Evolutionary conservation across 2,113 vertebrate species (phyloP), one percentile per base, ranked within the genome.

Genomic region (Boulengeromyrus knoepffleri): DNA sequence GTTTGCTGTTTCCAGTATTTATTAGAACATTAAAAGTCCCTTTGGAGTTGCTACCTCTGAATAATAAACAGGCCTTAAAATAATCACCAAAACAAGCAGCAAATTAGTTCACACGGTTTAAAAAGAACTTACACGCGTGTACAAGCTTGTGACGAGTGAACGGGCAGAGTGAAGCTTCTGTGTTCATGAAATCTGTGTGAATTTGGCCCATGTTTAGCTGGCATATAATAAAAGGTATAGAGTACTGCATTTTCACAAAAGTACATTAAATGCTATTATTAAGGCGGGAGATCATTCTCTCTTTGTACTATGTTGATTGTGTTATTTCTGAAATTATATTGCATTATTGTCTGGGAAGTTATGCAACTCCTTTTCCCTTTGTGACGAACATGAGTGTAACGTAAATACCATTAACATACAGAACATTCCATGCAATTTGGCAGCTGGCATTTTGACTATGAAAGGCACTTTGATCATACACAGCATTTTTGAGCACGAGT

Each of bases 71-170:
- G 45, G 80, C 31, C 84, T 90, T 45, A 42, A 17, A 27, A 31
- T 62, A 91, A 21, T 50, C 87, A 89, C 91, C 84, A 92, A 90
- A 53, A 24, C 84, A 83, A 90, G 91, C 77, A 88, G 13, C 56
- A 45, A 50, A 80, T 91, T 89, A 19, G 27, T 85, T 85, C 42
- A 36, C 10, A 13, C 0, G 10, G 83, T 24, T 85, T 85, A 21
- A 85, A 27, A 88, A 45, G 31, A 46, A 89, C 36, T 74, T 31
- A 36, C 31, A 74, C 1, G 8, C 58, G 31, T 1, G 7, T 70
- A 31, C 17, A 31, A 74, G 31, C 31, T 39, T 31, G 31, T 36
- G 70, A 36, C 1, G 27, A 77, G 15, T 39, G 70, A 77, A 17
- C 17, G 8, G 19, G 13, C 31, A 17, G 70, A 77, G 13, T 2